phyloP scores from a whole-genome alignment of 2,888 invertebrate species.

The Leptinotarsa haldemani region DNA sequence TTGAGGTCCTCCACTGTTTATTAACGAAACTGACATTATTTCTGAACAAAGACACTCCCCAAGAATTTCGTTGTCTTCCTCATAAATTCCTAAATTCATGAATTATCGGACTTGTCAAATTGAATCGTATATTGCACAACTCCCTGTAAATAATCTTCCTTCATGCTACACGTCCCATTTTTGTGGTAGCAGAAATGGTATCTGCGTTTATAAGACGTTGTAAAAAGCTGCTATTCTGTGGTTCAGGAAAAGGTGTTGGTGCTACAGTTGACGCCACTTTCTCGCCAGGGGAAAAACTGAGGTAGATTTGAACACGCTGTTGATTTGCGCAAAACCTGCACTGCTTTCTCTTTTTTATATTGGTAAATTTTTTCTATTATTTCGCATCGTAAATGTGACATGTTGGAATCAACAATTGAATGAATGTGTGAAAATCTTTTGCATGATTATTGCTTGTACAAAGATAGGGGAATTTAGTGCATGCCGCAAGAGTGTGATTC shows the following conservation, averaged over 20 bases:
- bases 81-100: not conserved
- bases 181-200: constrained; percentile 59
- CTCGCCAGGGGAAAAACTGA: constrained; percentile 63
- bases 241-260: constrained; percentile 64
- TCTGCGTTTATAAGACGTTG: constrained; percentile 60
- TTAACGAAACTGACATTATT: no score
- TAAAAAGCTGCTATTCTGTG: constrained; percentile 64
- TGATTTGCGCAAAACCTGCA: constrained; percentile 35
- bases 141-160: constrained; percentile 18
- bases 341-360: constrained; percentile 36
- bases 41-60: no score
- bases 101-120: not conserved
- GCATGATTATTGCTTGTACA: no score
- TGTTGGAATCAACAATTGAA: not conserved
- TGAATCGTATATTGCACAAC: constrained; percentile 9
- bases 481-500: no score
- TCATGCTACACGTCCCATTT: constrained; percentile 39
- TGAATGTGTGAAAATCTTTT: not conserved
- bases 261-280: constrained; percentile 58
- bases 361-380: constrained; percentile 32
- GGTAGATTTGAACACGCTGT: constrained; percentile 55
- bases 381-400: constrained; percentile 15
- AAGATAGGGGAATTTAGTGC: no score
- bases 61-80: no score
- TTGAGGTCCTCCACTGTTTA: no score